Conservation (phyloP, 2,113 vertebrate genomes). For the Pluvialis apricaria region DNA sequence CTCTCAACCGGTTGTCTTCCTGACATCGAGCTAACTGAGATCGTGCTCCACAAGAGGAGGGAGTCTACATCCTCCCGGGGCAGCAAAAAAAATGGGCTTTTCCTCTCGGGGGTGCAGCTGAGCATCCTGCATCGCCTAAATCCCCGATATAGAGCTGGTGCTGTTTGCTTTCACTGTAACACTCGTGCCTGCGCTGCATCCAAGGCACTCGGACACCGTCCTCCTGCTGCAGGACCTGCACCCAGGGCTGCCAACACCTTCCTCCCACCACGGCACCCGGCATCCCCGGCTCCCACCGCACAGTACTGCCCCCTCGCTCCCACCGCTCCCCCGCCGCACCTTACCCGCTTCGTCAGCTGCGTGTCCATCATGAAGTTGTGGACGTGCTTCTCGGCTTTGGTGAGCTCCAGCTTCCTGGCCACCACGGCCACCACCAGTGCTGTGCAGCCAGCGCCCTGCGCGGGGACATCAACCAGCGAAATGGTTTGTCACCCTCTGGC, state of each 20-base stretch:
- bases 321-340: neutral
- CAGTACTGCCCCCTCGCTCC: too few species aligned
- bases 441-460: slow-evolving; percentile 92
- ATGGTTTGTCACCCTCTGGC: neutral
- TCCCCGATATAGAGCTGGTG: neutral
- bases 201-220: neutral
- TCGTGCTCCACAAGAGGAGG: neutral
- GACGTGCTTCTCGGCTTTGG: slow-evolving; percentile 97
- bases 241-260: neutral
- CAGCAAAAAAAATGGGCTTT: neutral
- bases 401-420: slow-evolving; percentile 96
- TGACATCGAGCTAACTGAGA: neutral
- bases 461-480: neutral
- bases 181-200: rapidly evolving
- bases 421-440: slow-evolving; percentile 98
- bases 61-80: neutral
- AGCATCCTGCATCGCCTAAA: neutral
- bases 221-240: neutral
- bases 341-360: slow-evolving; percentile 96
- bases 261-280: rapidly evolving
- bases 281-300: neutral
- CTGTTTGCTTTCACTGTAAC: neutral
- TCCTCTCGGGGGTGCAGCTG: rapidly evolving
- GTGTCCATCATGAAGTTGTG: slow-evolving; percentile 99
- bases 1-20: neutral